These are phyloP conservation scores for Cichlasoma orientale DNA, from an alignment of 2,797 vertebrate species.

Conservation along the genomic window DNA sequence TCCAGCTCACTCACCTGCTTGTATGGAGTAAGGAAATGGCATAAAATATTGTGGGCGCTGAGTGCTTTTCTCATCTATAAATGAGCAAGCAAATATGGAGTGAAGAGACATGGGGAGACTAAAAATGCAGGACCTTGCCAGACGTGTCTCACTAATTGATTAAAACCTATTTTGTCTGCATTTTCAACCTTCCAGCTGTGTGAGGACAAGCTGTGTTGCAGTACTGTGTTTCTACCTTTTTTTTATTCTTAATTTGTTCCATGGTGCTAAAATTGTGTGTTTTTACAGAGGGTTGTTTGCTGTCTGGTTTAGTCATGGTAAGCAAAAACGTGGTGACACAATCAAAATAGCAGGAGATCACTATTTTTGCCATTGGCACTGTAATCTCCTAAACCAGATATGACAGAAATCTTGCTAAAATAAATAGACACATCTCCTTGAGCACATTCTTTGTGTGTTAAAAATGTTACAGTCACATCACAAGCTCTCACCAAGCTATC, in stretches of 20 bases:
- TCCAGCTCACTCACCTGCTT: neutral
- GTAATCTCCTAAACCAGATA: constrained; percentile 36
- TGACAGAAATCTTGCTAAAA: constrained; percentile 30
- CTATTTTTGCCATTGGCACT: constrained; percentile 5
- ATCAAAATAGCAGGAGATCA: constrained; percentile 1
- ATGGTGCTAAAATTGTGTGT: constrained; percentile 29
- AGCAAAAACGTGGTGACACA: neutral
- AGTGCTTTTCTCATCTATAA: constrained; percentile 57
- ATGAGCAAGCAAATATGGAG: constrained; percentile 57
- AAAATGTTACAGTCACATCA: constrained; percentile 28
- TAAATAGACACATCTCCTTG: constrained; percentile 1
- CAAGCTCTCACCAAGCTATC: constrained; percentile 23
- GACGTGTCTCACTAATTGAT: constrained; percentile 67
- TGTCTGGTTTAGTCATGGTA: neutral
- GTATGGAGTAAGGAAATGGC: constrained; percentile 11
- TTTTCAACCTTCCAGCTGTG: constrained; percentile 36
- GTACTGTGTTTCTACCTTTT: constrained; percentile 36
- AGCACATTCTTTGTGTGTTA: neutral
- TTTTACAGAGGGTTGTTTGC: constrained; percentile 11
- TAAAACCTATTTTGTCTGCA: constrained; percentile 56
- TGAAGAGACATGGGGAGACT: constrained; percentile 37
- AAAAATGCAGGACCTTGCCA: constrained; percentile 53
- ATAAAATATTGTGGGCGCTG: constrained; percentile 58
- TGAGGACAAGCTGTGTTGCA: constrained; percentile 41
- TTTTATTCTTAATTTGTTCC: constrained; percentile 32